phyloP scores from a whole-genome alignment of 1,140 invertebrate genomes.

The Daktulosphaira vitifoliae region DNA sequence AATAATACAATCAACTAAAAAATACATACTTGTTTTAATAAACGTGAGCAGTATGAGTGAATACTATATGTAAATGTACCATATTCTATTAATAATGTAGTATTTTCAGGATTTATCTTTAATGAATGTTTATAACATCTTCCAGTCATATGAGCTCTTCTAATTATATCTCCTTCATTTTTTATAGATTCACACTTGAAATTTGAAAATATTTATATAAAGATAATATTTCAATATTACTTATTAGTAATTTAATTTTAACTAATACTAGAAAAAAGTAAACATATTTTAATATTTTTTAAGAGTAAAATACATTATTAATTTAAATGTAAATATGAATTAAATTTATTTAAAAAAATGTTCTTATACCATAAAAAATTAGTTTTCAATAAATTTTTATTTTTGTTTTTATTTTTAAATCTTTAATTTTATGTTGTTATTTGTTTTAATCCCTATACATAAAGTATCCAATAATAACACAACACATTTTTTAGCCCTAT shows the following conservation, averaged over 20 bases:
- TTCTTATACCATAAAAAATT: no score
- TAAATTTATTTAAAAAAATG: no score
- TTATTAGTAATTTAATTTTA: neutral
- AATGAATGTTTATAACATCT: conserved; percentile 70
- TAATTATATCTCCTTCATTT: conserved; percentile 60
- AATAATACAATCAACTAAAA: no score
- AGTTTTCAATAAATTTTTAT: no score
- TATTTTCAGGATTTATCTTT: conserved; percentile 58
- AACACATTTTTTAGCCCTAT: no score
- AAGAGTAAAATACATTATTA: no score
- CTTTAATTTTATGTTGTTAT: no score
- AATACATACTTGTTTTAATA: conserved; percentile 58
- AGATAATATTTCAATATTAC: neutral
- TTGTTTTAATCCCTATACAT: no score
- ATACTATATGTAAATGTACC: conserved; percentile 78
- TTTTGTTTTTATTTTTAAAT: no score
- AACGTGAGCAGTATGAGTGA: conserved; percentile 74
- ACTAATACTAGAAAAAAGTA: conserved; percentile 7
- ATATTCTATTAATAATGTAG: conserved; percentile 79
- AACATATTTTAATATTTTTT: no score
- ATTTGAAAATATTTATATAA: conserved; percentile 31
- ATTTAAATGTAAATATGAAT: no score
- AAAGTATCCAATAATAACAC: no score
- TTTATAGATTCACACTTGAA: conserved; percentile 46
- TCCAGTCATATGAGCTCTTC: conserved; percentile 57